These are phyloP conservation scores for Synergus itoensis DNA, from an alignment of 2,888 invertebrate genomes.

Conservation along the genomic window DNA sequence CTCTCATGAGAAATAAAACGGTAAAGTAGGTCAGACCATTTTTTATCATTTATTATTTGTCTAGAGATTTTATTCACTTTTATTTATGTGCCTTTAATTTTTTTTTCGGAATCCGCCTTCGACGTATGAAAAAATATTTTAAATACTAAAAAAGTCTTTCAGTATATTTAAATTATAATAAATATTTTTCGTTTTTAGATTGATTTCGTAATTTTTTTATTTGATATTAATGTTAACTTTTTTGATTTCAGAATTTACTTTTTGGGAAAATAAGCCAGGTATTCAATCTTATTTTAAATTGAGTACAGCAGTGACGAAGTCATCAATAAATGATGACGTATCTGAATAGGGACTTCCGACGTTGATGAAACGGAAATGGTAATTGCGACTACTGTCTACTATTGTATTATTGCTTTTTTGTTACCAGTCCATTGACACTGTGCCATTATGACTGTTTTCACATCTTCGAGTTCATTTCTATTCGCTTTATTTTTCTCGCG, in stretches of 20 bases:
- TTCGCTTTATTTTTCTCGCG: not conserved
- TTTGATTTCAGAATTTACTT: not conserved
- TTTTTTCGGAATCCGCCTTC: not conserved
- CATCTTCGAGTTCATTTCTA: not conserved
- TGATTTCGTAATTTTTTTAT: not conserved
- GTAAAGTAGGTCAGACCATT: not conserved
- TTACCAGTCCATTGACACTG: constrained; percentile 27
- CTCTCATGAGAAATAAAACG: not conserved
- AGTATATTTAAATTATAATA: too few relatives aligned
- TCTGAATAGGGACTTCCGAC: constrained; percentile 66
- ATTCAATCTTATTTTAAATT: not conserved
- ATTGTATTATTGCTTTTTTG: constrained; percentile 54
- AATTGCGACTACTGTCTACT: constrained; percentile 59
- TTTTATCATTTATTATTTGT: not conserved
- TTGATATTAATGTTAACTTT: not conserved
- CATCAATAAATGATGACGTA: constrained; percentile 63
- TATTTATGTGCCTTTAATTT: not conserved
- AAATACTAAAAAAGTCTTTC: too few relatives aligned
- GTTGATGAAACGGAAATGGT: constrained; percentile 63
- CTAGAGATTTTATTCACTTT: not conserved
- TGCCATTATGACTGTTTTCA: not conserved
- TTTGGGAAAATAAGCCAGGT: not conserved
- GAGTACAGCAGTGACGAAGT: constrained; percentile 57
- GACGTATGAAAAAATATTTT: too few relatives aligned
- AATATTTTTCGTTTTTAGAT: too few relatives aligned